Conservation (phyloP, 2,113 vertebrate genomes). For the Pholis gunnellus region DNA sequence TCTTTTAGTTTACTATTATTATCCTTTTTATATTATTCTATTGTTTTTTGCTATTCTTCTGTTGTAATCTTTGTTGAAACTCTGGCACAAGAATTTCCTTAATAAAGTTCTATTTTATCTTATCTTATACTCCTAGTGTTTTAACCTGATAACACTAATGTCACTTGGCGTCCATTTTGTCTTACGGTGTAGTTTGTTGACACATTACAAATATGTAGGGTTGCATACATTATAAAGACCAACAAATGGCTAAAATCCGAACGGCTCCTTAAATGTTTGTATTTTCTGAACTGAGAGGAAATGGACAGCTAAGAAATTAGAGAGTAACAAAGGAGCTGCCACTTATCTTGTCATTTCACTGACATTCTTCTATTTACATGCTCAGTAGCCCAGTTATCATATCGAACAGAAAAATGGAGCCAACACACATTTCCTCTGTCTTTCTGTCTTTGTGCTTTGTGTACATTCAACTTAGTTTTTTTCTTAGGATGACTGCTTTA, state of each 20-base stretch:
- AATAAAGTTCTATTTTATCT: too few species aligned
- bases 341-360: slow-evolving; percentile 1
- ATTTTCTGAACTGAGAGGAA: slow-evolving; percentile 10
- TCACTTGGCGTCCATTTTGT: not conserved
- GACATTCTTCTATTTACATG: slow-evolving; percentile 15
- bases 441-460: not conserved
- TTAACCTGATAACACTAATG: slow-evolving; percentile 2
- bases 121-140: too few species aligned
- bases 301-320: not conserved
- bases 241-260: not conserved
- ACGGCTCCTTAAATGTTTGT: slow-evolving; percentile 28
- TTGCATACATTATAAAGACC: slow-evolving; percentile 24
- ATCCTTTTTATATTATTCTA: too few species aligned
- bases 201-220: slow-evolving; percentile 1
- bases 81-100: too few species aligned
- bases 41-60: too few species aligned
- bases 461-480: not conserved
- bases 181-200: slow-evolving; percentile 29
- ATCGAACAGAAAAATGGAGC: not conserved
- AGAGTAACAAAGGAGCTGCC: not conserved
- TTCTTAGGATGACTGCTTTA: slow-evolving; percentile 17
- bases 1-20: too few species aligned
- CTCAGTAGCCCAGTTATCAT: slow-evolving; percentile 2
- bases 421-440: not conserved
- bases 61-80: too few species aligned